Conservation (phyloP, 1,140 invertebrate species). For the Bombus sibiricus region DNA sequence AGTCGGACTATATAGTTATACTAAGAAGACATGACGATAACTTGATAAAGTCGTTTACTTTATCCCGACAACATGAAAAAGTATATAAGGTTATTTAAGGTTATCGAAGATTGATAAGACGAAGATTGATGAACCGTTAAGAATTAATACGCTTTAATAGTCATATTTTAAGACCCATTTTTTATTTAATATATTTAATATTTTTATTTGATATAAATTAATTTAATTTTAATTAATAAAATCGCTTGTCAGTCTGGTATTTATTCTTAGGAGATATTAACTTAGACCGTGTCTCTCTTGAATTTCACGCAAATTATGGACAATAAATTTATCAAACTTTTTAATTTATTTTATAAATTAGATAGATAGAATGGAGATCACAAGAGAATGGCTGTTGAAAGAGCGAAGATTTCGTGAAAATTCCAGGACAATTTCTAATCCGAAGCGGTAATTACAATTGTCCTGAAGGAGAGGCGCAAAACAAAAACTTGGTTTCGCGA, state of each 20-base stretch:
- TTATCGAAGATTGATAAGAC: no score
- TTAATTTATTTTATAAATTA: no score
- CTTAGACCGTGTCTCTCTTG: no score
- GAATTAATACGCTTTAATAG: no score
- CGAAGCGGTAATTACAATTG: not conserved
- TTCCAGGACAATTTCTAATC: slow-evolving; percentile 1
- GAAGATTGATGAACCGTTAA: no score
- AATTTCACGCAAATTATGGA: no score
- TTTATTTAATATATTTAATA: no score
- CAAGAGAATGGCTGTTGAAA: not conserved
- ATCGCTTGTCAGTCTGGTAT: no score
- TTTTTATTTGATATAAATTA: no score
- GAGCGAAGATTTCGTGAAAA: slow-evolving; percentile 17
- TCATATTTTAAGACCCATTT: no score
- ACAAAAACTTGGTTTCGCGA: slow-evolving; percentile 3
- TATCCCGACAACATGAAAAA: not conserved
- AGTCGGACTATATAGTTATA: slow-evolving; percentile 4
- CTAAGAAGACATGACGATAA: not conserved
- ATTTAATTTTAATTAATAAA: no score
- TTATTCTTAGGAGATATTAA: no score
- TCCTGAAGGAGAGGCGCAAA: not conserved
- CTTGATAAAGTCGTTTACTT: not conserved
- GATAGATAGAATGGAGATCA: not conserved
- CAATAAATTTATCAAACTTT: not conserved
- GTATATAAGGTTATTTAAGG: not conserved